Evolutionary conservation across 2,797 vertebrate genomes (phyloP).

Genomic region (Myripristis jacobus): DNA sequence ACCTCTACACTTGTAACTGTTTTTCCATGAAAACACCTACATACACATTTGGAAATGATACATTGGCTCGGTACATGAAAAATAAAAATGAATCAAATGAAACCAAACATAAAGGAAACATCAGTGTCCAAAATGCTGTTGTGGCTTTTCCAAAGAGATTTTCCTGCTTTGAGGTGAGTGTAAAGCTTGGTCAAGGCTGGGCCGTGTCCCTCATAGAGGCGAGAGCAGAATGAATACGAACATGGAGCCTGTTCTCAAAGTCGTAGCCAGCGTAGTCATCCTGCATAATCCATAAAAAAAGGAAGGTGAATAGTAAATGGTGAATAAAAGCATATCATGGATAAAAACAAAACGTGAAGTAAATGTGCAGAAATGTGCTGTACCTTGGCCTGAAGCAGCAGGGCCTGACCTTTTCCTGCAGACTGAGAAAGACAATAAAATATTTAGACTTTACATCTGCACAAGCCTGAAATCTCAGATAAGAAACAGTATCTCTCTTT

Average conservation of each 20-base stretch:
- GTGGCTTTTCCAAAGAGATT: constrained; percentile 29
- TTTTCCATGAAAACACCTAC: constrained; percentile 26
- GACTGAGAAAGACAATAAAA: constrained; percentile 80
- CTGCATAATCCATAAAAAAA: constrained; percentile 74
- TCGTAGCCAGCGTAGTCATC: constrained; percentile 96
- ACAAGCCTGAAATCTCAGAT: constrained; percentile 7
- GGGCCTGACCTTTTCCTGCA: constrained; percentile 87
- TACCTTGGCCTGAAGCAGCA: constrained; percentile 98
- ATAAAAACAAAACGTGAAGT: no score
- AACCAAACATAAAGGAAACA: constrained; percentile 30
- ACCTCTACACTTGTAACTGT: constrained; percentile 5
- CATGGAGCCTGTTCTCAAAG: constrained; percentile 98
- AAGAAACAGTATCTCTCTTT: background rate
- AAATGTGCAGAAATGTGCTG: constrained; percentile 13
- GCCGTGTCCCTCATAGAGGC: constrained; percentile 89
- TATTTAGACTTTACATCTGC: constrained; percentile 38
- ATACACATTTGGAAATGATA: constrained; percentile 32
- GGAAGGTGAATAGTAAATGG: no score
- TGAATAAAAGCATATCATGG: background rate
- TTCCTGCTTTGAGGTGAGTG: constrained; percentile 18
- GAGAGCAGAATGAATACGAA: constrained; percentile 96
- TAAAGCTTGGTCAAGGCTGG: constrained; percentile 82
- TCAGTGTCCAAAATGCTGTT: constrained; percentile 25
- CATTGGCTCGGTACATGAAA: constrained; percentile 42
- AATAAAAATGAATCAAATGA: constrained; percentile 32